Evolutionary conservation across 2,888 invertebrate genomes (phyloP).

Genomic region (Germaria angustata): DNA sequence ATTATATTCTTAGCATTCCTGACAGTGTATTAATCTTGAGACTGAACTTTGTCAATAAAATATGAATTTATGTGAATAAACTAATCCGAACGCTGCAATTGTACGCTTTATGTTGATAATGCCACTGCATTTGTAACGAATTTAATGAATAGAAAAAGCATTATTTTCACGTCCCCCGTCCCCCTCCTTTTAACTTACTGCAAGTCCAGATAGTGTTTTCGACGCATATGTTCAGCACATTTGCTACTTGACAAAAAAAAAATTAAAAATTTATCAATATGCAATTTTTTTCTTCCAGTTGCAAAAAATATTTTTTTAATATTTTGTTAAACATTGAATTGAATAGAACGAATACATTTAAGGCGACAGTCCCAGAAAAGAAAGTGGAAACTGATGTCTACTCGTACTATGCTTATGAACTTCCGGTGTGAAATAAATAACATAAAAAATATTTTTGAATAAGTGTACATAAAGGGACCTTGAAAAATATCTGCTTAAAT

Average conservation of each 20-base stretch:
- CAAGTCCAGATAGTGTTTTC: not conserved
- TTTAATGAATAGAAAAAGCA: slow-evolving; percentile 12
- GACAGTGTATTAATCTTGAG: slow-evolving; percentile 49
- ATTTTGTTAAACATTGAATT: not conserved
- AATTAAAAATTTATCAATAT: slow-evolving; percentile 11
- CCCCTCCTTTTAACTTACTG: too few species aligned
- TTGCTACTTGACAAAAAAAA: not conserved
- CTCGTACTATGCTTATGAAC: not conserved
- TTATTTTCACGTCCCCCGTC: too few species aligned
- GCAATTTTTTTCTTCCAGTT: not conserved
- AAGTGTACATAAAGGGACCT: slow-evolving; percentile 26
- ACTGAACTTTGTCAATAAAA: slow-evolving; percentile 61
- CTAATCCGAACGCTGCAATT: not conserved
- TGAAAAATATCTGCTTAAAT: slow-evolving; percentile 32
- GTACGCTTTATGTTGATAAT: slow-evolving; percentile 25
- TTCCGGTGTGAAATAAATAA: slow-evolving; percentile 37
- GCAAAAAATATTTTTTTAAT: not conserved
- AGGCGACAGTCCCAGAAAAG: not conserved
- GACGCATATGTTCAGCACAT: not conserved
- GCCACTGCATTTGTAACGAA: not conserved
- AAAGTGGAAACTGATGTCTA: slow-evolving; percentile 19
- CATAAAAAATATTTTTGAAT: not conserved
- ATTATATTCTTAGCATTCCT: slow-evolving; percentile 5
- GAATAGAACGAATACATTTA: not conserved
- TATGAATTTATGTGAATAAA: not conserved